These are phyloP conservation scores for Trissolcus brochymenae DNA, from an alignment of 2,888 invertebrate genomes.

Conservation along the genomic window DNA sequence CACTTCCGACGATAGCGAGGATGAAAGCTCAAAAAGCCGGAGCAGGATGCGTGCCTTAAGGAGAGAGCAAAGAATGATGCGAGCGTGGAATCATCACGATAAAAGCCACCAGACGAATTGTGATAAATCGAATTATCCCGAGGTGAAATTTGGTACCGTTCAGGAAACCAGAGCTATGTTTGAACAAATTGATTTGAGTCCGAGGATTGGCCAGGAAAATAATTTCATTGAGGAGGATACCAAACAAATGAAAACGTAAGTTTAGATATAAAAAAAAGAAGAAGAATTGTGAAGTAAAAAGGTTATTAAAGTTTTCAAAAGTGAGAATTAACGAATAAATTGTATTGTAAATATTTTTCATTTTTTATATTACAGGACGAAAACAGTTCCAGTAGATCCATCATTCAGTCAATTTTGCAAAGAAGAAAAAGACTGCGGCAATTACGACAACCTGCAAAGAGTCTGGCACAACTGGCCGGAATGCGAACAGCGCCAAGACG, in stretches of 20 bases:
- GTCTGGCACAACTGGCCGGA: constrained; percentile 70
- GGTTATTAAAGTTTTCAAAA: too few species aligned
- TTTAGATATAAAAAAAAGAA: constrained; percentile 1
- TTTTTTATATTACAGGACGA: too few species aligned
- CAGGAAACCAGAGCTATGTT: constrained; percentile 68
- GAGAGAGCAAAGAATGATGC: constrained; percentile 66
- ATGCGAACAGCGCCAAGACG: constrained; percentile 62
- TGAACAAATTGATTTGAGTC: constrained; percentile 69
- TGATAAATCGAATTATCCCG: constrained; percentile 32
- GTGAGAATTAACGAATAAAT: too few species aligned
- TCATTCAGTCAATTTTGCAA: constrained; percentile 12
- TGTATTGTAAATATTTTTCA: too few species aligned
- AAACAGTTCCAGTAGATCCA: too few species aligned
- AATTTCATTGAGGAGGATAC: constrained; percentile 6
- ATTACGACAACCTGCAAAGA: constrained; percentile 80
- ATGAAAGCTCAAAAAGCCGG: constrained; percentile 60
- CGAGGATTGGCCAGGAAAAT: constrained; percentile 68
- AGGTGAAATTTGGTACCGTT: constrained; percentile 38
- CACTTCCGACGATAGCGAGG: constrained; percentile 76
- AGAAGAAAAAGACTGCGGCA: constrained; percentile 76
- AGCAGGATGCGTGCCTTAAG: constrained; percentile 39
- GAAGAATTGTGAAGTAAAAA: background rate
- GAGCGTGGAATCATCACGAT: constrained; percentile 62
- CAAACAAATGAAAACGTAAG: constrained; percentile 22
- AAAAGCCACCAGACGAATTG: constrained; percentile 44